Percentiles rank a stretch among this genome's conserved stretches.
These are phyloP conservation scores for Sinhomidia bicolor DNA, from an alignment of 2,888 invertebrate species.

Conservation along the genomic window DNA sequence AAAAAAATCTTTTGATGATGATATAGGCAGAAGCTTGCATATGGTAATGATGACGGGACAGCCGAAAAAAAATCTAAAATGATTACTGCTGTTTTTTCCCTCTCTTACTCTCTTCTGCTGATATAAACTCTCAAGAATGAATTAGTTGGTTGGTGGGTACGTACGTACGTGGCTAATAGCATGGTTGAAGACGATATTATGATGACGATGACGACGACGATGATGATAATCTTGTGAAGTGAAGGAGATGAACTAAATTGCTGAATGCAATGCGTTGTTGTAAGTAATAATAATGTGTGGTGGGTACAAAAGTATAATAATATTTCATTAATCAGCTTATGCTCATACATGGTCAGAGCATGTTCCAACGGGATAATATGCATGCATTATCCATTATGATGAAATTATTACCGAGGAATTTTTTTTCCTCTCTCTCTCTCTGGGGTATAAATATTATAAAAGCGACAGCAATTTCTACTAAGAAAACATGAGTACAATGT, in stretches of 20 bases:
- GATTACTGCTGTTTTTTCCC: conserved; percentile 53
- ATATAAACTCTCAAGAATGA: too few species aligned
- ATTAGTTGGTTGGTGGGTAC: neutral
- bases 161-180: neutral
- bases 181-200: too few species aligned
- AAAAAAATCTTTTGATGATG: neutral
- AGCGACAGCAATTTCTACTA: too few species aligned
- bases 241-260: neutral
- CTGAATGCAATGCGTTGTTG: neutral
- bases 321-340: conserved; percentile 71
- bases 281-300: neutral
- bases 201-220: neutral
- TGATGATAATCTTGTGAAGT: conserved; percentile 40
- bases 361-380: conserved; percentile 34
- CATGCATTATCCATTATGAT: conserved; percentile 18
- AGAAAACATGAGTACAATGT: too few species aligned
- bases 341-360: conserved; percentile 60
- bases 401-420: conserved; percentile 12
- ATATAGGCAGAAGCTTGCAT: conserved; percentile 48
- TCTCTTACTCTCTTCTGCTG: too few species aligned
- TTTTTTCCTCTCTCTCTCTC: too few species aligned
- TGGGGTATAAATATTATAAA: neutral
- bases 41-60: conserved; percentile 18
- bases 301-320: too few species aligned
- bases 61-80: conserved; percentile 38